A percentile compares a stretch with the other conserved stretches of the same genome.
Conservation (phyloP, 2,888 invertebrate species). For the Tachystola acroxantha region DNA sequence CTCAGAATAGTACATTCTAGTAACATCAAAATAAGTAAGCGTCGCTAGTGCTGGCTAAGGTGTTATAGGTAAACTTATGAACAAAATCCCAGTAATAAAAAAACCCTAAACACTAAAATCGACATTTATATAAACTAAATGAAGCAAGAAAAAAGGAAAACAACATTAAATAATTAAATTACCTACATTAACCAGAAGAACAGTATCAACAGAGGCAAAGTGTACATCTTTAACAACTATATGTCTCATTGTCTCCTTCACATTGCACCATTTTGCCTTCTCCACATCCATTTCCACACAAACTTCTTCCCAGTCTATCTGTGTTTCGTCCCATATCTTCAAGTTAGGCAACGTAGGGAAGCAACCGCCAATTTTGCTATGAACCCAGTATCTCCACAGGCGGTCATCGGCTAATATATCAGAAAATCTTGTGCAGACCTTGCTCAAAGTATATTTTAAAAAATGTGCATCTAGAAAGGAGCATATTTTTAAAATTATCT, state of each 20-base stretch:
- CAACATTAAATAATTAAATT: no score
- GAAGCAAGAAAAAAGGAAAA: no score
- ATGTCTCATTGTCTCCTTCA: slow-evolving; percentile 59
- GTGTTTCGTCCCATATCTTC: slow-evolving; percentile 50
- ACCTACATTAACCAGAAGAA: slow-evolving; percentile 73
- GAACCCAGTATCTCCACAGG: slow-evolving; percentile 76
- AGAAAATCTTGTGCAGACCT: slow-evolving; percentile 76
- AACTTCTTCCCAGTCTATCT: slow-evolving; percentile 74
- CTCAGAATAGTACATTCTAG: no score
- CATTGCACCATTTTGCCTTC: slow-evolving; percentile 72
- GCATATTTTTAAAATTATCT: slow-evolving; percentile 80
- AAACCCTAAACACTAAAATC: no score
- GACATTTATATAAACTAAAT: no score
- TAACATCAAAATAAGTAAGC: no score
- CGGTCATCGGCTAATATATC: slow-evolving; percentile 75
- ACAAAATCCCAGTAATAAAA: no score
- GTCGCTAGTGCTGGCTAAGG: no score
- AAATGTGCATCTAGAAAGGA: slow-evolving; percentile 77
- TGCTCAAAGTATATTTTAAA: slow-evolving; percentile 68
- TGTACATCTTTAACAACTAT: slow-evolving; percentile 73
- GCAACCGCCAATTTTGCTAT: slow-evolving; percentile 52
- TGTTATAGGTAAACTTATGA: no score
- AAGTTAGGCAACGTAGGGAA: slow-evolving; percentile 59
- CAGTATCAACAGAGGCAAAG: slow-evolving; percentile 78
- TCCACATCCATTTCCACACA: slow-evolving; percentile 80